Evolutionary conservation across 2,888 invertebrate genomes (phyloP).

Genomic region (Limnephilus rhombicus): DNA sequence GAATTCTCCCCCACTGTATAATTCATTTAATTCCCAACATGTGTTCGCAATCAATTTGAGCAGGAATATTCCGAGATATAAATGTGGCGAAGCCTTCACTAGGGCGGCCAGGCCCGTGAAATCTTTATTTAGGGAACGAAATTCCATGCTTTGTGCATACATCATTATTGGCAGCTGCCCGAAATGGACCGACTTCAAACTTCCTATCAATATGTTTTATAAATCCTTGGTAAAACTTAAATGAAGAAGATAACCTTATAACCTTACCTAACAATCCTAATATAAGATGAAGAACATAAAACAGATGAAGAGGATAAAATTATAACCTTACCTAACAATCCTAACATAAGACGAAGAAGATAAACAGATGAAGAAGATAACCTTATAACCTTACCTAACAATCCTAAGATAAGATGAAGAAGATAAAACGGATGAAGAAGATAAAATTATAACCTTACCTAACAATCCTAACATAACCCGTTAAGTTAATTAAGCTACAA

Average conservation of each 20-base stretch:
- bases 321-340: too few relatives aligned
- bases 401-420: background rate
- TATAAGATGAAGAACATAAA: too few relatives aligned
- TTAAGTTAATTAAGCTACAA: background rate
- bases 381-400: background rate
- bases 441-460: too few relatives aligned
- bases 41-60: slow-evolving; percentile 64
- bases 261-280: too few relatives aligned
- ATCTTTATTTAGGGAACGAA: slow-evolving; percentile 38
- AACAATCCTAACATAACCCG: background rate
- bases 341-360: too few relatives aligned
- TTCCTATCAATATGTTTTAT: background rate
- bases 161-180: slow-evolving; percentile 31
- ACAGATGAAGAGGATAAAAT: too few relatives aligned
- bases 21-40: slow-evolving; percentile 64
- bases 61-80: slow-evolving; percentile 49
- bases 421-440: too few relatives aligned
- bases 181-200: background rate
- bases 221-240: background rate
- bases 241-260: too few relatives aligned
- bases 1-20: slow-evolving; percentile 51
- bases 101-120: slow-evolving; percentile 31
- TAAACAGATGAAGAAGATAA: too few relatives aligned
- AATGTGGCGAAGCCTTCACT: slow-evolving; percentile 41
- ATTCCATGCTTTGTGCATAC: background rate